Evolutionary conservation across 2,888 invertebrate genomes (phyloP), one percentile per base, ranked within the genome.

Genomic region (Diabrotica balteata): DNA sequence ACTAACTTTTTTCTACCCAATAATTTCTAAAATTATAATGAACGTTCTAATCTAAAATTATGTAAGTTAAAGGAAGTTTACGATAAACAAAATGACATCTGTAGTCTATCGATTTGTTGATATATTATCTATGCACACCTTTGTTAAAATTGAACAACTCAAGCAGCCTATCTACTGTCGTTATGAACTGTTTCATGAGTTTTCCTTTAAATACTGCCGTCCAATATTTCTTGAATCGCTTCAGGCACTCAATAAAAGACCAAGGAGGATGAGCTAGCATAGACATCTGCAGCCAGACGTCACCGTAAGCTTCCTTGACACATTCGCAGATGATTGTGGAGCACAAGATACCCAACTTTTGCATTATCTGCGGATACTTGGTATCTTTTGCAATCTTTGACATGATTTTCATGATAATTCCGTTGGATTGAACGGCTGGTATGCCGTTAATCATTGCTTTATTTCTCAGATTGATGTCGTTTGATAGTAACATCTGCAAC

Each of bases 141-240:
- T 32, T 32, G 4, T 32, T 32, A 32, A 2, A 32, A 4, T 32
- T 32, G 32, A 81, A 55, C 65, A 78, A 66, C 43, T 65, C 51
- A 22, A 73, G 65, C 32, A 81, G 74, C 64, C 80, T 75, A n/a
- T 81, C 77, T n/a, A 82, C 70, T 11, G 76, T 72, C 63, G 77
- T 79, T 43, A 72, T 69, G 67, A 76, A 80, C 44, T 83, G 82
- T 68, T 83, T 84, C 66, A 82, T 76, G 43, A 83, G 63, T 46
- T 73, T 71, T 1, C 86, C 86, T 68, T 80, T 84, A 83, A 90
- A 90, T 9, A 89, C 87, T 0, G 88, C 86, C 8, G 85, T 80
- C 89, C 90, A 90, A 78, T 89, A 89, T 76, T 87, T 87, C 63
- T 86, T 83, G 72, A 90, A 81, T 72, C 75, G 87, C 66, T 85